These are phyloP conservation scores for Acestrorhynchus altus DNA, from an alignment of 2,797 vertebrate species.

Conservation along the genomic window DNA sequence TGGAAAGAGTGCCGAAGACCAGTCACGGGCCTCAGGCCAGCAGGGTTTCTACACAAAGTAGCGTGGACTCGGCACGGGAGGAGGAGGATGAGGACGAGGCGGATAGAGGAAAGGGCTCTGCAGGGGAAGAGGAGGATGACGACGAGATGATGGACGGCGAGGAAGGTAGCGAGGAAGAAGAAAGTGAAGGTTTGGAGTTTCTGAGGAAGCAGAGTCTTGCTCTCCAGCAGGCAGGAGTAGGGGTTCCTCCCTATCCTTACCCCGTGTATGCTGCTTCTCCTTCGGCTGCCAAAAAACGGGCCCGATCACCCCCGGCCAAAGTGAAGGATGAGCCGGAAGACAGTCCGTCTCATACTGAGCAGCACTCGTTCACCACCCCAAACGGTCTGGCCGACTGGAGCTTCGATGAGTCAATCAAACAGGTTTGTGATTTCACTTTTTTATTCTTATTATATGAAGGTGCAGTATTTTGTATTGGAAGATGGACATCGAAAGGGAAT, in stretches of 20 bases:
- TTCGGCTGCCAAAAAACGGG: constrained; percentile 57
- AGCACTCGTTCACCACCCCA: constrained; percentile 69
- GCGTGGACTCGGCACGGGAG: constrained; percentile 68
- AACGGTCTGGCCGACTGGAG: constrained; percentile 82
- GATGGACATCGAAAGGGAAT: too few species aligned
- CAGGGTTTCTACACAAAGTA: constrained; percentile 68
- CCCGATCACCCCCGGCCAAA: constrained; percentile 63
- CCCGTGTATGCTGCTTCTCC: constrained; percentile 63
- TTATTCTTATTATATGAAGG: too few species aligned
- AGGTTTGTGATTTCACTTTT: constrained; percentile 55
- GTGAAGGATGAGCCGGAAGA: constrained; percentile 81
- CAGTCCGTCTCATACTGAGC: constrained; percentile 72
- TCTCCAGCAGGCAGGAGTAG: constrained; percentile 65
- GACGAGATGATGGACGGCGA: constrained; percentile 73
- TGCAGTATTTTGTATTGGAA: too few species aligned
- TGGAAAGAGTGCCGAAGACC: constrained; percentile 42
- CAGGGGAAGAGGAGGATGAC: constrained; percentile 72
- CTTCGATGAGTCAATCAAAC: constrained; percentile 81
- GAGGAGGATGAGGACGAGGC: constrained; percentile 65
- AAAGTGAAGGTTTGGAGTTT: constrained; percentile 68
- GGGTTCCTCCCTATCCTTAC: constrained; percentile 63
- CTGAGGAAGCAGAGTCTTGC: constrained; percentile 66
- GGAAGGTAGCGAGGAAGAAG: constrained; percentile 75
- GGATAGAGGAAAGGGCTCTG: constrained; percentile 63
- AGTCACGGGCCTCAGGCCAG: constrained; percentile 64